phyloP scores from a whole-genome alignment of 2,113 vertebrate species.

The Desmodus rotundus region DNA sequence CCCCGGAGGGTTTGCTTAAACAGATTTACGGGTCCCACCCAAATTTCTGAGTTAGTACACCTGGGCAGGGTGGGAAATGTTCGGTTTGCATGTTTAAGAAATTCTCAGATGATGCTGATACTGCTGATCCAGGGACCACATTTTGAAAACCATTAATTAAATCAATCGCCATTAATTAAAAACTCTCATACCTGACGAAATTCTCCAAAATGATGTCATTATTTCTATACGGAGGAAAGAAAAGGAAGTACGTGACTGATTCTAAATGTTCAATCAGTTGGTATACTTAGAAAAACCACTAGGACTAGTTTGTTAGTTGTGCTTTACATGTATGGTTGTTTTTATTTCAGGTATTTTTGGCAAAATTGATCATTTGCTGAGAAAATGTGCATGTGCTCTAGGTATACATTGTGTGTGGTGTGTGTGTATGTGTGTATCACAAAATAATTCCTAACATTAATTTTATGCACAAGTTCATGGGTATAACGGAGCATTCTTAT shows the following conservation, averaged over 20 bases:
- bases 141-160: not conserved
- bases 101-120: not conserved
- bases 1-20: not conserved
- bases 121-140: not conserved
- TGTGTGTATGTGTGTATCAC: not conserved
- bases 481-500: not conserved
- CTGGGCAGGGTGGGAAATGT: fast-evolving
- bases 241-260: not conserved
- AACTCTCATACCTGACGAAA: not conserved
- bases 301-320: not conserved
- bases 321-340: not conserved
- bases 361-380: not conserved
- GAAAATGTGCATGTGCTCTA: not conserved
- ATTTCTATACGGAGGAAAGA: not conserved
- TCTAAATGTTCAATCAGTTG: not conserved
- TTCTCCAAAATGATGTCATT: not conserved
- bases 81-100: not conserved
- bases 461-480: not conserved
- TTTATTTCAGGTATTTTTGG: not conserved
- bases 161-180: not conserved
- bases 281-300: not conserved
- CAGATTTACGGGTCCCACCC: not conserved
- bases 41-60: not conserved
- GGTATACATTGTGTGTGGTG: not conserved
- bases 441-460: not conserved